Evolutionary conservation across 2,797 vertebrate genomes (phyloP), one percentile per base, ranked within the genome.

Genomic region (Propithecus perrieri): DNA sequence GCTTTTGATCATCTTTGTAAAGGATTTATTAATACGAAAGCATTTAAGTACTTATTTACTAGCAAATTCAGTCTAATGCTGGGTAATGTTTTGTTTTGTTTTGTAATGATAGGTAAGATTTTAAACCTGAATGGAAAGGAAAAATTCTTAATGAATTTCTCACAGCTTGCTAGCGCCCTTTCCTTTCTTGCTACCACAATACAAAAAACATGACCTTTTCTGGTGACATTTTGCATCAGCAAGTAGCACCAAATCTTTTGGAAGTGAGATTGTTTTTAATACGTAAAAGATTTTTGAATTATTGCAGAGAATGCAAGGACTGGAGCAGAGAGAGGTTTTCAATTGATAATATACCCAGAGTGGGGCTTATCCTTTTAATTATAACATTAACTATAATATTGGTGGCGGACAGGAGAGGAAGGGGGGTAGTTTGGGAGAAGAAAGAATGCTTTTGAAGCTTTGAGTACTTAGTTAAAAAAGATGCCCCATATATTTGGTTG

Each of bases 281-380:
- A 88, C 72, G 75, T 75, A 91, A 91, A 91, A 57, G n/a, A 76
- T 41, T 90, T 94, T 53, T 92, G 71, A 95, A 53, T 94, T 79
- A 85, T 22, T 81, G 41, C 28, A 88, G 79, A 95, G 78, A 72
- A n/a, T 78, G 65, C 72, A 94, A 92, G 43, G 33, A 43, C 53
- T 78, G 28, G 86, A 97, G 76, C 85, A 96, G 95, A 97, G 69
- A 61, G 55, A 90, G 55, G 41, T 65, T 95, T 83, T 86, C 76
- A 22, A 55, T 92, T 97, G 98, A 97, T 96, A 95, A 95, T 84
- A 7, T 38, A 63, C 28, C 89, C 78, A 84, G 93, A 30, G 79
- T 46, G 41, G 85, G 95, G 71, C 59, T 89, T 55, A 5, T 93
- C 30, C 38, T 63, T 89, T 92, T 78, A 83, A 87, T 83, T 26